Percentiles rank a stretch among this genome's conserved stretches.
Conservation (phyloP, 2,888 invertebrate species). For the Ichneumon xanthorius region DNA sequence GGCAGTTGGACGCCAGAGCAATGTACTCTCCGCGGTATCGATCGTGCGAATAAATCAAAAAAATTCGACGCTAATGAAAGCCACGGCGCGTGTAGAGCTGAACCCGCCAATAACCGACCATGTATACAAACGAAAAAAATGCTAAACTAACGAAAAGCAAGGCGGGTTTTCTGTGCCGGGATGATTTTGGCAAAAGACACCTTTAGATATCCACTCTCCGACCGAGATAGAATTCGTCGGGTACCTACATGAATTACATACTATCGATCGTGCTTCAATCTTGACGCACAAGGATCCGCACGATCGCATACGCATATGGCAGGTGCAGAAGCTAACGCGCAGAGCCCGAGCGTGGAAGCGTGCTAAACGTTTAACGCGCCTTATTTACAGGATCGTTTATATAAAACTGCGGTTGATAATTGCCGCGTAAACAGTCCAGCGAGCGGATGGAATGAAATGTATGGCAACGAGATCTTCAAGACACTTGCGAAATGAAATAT, state of each 20-base stretch:
- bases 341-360: conserved; percentile 30
- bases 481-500: background rate
- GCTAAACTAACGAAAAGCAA: too few relatives aligned
- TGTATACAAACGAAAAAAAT: too few relatives aligned
- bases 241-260: conserved; percentile 46
- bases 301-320: conserved; percentile 30
- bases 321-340: conserved; percentile 56
- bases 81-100: background rate
- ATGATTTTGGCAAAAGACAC: conserved; percentile 52
- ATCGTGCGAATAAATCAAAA: conserved; percentile 69
- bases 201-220: background rate
- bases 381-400: conserved; percentile 56
- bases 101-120: too few relatives aligned
- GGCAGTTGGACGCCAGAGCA: background rate
- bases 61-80: conserved; percentile 64
- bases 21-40: conserved; percentile 20
- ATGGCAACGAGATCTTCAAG: background rate
- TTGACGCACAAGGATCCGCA: conserved; percentile 54
- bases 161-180: background rate
- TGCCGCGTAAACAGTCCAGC: conserved; percentile 56
- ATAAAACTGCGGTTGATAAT: conserved; percentile 66
- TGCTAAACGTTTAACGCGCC: conserved; percentile 64
- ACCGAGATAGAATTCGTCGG: background rate
- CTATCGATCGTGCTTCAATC: conserved; percentile 57
- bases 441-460: conserved; percentile 39